Percentiles rank a stretch among this genome's conserved stretches.
Conservation (phyloP, 1,140 invertebrate genomes). For the Lasioglossum baleicum region DNA sequence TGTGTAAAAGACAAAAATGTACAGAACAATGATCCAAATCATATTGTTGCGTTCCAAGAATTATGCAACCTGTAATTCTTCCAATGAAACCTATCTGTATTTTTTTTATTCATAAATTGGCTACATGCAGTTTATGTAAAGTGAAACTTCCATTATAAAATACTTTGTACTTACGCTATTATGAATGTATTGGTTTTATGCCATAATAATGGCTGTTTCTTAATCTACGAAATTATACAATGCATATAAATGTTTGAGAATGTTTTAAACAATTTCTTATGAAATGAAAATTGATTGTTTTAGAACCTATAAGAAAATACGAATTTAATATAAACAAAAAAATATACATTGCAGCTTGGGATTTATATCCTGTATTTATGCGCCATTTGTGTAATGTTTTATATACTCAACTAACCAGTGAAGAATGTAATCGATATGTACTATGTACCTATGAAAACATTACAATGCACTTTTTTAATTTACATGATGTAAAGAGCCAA, state of each 20-base stretch:
- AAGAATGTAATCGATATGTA: constrained; percentile 24
- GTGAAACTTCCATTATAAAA: constrained; percentile 31
- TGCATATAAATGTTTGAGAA: constrained; percentile 31
- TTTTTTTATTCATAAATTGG: constrained; percentile 42
- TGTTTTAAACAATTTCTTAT: constrained; percentile 35
- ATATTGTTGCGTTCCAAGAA: constrained; percentile 24
- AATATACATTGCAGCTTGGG: constrained; percentile 12
- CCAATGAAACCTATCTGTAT: constrained; percentile 22
- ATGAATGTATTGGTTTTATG: constrained; percentile 34
- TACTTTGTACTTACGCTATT: constrained; percentile 34
- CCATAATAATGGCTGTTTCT: constrained; percentile 43
- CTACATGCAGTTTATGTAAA: constrained; percentile 26
- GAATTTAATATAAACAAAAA: background rate
- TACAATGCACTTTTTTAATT: constrained; percentile 9
- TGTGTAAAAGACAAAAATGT: constrained; percentile 35
- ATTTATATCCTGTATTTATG: constrained; percentile 23
- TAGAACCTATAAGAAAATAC: background rate
- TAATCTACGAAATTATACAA: constrained; percentile 42
- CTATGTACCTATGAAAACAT: constrained; percentile 26
- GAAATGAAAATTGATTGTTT: constrained; percentile 13
- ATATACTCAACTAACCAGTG: constrained; percentile 1
- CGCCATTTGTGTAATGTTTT: constrained; percentile 6
- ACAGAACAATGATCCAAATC: constrained; percentile 14
- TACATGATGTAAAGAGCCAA: constrained; percentile 18
- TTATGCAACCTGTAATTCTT: constrained; percentile 23